Evolutionary conservation across 2,888 invertebrate species (phyloP).

Genomic region (Callimorpha dominula): DNA sequence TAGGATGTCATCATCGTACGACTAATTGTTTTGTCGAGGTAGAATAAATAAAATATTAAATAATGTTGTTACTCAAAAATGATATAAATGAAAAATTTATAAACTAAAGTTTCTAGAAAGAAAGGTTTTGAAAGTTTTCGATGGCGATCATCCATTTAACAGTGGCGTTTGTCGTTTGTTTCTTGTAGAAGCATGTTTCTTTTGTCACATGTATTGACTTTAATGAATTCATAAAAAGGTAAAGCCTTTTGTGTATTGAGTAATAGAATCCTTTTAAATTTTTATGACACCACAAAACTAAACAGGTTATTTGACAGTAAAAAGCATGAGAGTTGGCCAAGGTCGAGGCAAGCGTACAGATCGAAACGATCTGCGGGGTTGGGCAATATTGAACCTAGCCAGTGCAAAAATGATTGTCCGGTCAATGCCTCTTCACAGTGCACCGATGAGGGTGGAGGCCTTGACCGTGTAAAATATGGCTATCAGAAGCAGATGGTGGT

Average conservation of each 20-base stretch:
- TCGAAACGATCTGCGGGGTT: background rate
- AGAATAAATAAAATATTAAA: too few relatives aligned
- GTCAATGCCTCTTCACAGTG: background rate
- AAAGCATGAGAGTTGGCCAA: background rate
- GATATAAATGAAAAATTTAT: too few relatives aligned
- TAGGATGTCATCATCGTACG: too few relatives aligned
- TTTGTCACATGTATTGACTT: too few relatives aligned
- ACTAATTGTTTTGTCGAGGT: too few relatives aligned
- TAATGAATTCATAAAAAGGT: background rate
- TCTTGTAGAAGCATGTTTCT: too few relatives aligned
- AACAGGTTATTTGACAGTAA: background rate
- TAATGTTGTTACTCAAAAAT: too few relatives aligned
- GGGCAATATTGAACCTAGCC: background rate
- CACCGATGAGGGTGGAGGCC: background rate
- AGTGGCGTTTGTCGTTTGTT: too few relatives aligned
- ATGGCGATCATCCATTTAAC: too few relatives aligned
- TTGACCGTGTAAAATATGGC: background rate
- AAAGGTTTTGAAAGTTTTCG: too few relatives aligned
- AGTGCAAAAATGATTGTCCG: background rate
- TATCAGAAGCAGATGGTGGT: background rate
- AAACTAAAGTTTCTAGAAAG: too few relatives aligned
- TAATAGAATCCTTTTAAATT: background rate
- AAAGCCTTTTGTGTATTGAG: background rate
- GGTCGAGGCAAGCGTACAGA: background rate
- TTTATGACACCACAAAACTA: background rate